Conservation (phyloP, 1,140 invertebrate species). For the Phenacoccus solenopsis region DNA sequence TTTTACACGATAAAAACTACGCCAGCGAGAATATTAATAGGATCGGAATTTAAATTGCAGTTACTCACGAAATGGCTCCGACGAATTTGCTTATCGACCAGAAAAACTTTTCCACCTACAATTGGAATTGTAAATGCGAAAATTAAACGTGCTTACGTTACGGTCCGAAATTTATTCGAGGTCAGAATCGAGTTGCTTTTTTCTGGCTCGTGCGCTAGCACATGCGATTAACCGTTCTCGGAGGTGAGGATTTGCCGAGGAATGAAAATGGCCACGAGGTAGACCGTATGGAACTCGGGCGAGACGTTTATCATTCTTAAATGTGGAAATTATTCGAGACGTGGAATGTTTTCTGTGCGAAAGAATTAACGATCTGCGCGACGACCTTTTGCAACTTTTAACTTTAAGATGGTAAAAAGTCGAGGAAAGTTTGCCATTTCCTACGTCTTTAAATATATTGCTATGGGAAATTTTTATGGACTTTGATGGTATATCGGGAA, state of each 20-base stretch:
- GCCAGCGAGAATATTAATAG: background rate
- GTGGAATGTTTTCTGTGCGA: background rate
- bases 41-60: background rate
- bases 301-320: background rate
- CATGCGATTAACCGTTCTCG: too few species aligned
- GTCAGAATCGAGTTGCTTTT: background rate
- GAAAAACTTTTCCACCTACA: background rate
- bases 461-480: background rate
- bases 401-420: background rate
- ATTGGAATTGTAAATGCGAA: slow-evolving; percentile 2
- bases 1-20: background rate
- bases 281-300: too few species aligned
- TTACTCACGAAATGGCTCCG: slow-evolving; percentile 1
- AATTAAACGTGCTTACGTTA: slow-evolving; percentile 2
- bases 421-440: background rate
- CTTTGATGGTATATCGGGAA: background rate
- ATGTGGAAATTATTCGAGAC: background rate
- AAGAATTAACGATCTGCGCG: background rate
- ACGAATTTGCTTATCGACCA: background rate
- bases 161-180: background rate
- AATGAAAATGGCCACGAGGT: too few species aligned
- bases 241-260: too few species aligned
- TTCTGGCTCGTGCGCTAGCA: background rate
- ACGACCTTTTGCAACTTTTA: background rate
- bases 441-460: background rate